Evolutionary conservation across 2,113 vertebrate species (phyloP).

Genomic region (Mandrillus leucophaeus): DNA sequence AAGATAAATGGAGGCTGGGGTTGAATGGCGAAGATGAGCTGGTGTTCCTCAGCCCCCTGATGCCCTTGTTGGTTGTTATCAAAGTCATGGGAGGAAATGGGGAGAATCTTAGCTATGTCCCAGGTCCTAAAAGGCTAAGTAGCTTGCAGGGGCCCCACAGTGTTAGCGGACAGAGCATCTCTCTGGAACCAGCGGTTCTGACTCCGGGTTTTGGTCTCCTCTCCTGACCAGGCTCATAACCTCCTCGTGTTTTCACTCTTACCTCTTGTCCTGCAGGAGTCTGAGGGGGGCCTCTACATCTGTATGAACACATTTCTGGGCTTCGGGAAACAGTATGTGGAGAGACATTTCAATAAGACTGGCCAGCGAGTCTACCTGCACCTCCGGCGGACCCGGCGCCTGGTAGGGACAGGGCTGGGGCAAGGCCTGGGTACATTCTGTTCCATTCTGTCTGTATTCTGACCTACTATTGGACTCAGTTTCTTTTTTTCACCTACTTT

Average conservation of each 20-base stretch:
- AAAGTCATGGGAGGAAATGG: background rate
- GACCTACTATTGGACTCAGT: background rate
- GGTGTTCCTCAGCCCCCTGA: background rate
- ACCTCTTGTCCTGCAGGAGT: constrained; percentile 87
- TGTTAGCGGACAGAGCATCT: background rate
- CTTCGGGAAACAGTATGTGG: constrained; percentile 95
- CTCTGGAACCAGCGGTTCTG: background rate
- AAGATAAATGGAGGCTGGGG: background rate
- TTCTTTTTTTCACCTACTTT: background rate
- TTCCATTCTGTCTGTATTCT: background rate
- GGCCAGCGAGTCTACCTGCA: constrained; percentile 96
- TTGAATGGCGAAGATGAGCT: too few relatives aligned
- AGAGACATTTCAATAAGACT: constrained; percentile 91
- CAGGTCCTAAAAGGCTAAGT: background rate
- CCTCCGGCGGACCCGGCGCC: constrained; percentile 92
- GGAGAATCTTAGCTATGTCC: background rate
- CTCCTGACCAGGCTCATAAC: background rate
- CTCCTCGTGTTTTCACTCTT: background rate
- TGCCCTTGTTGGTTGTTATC: background rate
- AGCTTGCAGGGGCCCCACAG: background rate
- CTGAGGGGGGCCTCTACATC: constrained; percentile 95
- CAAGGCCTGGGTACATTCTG: background rate
- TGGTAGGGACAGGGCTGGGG: constrained; percentile 80
- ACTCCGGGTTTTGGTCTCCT: background rate
- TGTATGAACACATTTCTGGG: constrained; percentile 99